Evolutionary conservation across 2,797 vertebrate genomes (phyloP).

Genomic region (Chiloscyllium punctatum): DNA sequence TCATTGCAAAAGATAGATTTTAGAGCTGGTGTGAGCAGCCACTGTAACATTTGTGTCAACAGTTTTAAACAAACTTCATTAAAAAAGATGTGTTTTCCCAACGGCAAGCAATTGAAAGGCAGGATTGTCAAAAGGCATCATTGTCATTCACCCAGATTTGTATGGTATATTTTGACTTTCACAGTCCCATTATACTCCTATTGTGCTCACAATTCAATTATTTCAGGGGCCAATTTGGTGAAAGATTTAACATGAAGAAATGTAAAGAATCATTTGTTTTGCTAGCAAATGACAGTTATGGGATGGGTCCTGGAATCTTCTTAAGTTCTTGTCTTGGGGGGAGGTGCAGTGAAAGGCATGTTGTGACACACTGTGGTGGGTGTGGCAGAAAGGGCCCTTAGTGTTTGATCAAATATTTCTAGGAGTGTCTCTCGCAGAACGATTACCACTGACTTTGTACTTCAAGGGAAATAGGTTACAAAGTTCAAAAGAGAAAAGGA

Average conservation of each 20-base stretch:
- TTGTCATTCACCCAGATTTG: not conserved
- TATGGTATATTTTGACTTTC: not conserved
- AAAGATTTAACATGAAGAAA: slow-evolving; percentile 22
- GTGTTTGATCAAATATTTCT: slow-evolving; percentile 11
- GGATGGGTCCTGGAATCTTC: slow-evolving; percentile 21
- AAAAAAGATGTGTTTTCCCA: not conserved
- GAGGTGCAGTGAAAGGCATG: not conserved
- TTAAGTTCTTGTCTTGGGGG: slow-evolving; percentile 1
- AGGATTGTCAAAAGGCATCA: not conserved
- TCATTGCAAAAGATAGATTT: slow-evolving; percentile 3
- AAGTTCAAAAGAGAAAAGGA: not conserved
- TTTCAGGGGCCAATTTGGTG: slow-evolving; percentile 9
- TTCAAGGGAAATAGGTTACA: not conserved
- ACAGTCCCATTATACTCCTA: not conserved
- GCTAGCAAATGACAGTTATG: not conserved
- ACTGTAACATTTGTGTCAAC: not conserved
- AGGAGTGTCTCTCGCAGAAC: not conserved
- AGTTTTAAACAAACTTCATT: not conserved
- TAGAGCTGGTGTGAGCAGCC: not conserved
- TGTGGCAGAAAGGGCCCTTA: not conserved
- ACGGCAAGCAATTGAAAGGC: not conserved
- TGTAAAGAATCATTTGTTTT: slow-evolving; percentile 20
- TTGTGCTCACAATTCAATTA: not conserved
- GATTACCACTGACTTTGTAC: not conserved
- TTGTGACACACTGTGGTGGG: not conserved